Evolutionary conservation across 2,888 invertebrate species (phyloP).

Genomic region (Callyntrura guangdongensis): DNA sequence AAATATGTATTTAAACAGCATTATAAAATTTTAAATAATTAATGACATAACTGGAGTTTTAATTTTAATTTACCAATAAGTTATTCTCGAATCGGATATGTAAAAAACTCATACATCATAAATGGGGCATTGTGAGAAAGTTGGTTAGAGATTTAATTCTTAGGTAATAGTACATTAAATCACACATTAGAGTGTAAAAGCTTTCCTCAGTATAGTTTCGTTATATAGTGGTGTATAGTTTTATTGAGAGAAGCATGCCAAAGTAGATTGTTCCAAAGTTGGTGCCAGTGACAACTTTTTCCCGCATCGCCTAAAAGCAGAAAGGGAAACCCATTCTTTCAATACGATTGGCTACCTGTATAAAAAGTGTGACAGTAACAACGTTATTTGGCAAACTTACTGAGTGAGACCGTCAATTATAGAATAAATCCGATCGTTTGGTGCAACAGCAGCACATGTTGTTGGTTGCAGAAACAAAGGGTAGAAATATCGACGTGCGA

Average conservation of each 20-base stretch:
- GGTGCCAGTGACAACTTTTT: slow-evolving; percentile 55
- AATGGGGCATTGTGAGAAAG: no score
- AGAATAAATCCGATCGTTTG: slow-evolving; percentile 32
- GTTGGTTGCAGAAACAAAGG: slow-evolving; percentile 65
- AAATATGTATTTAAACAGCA: no score
- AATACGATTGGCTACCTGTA: background rate
- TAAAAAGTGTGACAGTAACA: background rate
- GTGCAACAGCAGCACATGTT: slow-evolving; percentile 62
- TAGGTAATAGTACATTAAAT: no score
- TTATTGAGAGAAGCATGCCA: slow-evolving; percentile 49
- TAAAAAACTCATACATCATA: no score
- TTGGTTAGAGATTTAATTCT: no score
- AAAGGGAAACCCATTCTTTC: background rate
- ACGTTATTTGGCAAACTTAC: slow-evolving; percentile 54
- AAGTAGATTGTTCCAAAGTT: slow-evolving; percentile 35
- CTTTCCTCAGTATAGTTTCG: no score
- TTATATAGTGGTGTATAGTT: background rate
- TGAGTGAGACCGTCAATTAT: slow-evolving; percentile 67
- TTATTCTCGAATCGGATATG: no score
- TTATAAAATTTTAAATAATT: no score
- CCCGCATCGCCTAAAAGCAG: slow-evolving; percentile 57
- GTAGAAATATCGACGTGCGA: slow-evolving; percentile 69
- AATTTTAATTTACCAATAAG: no score
- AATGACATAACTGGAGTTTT: no score
- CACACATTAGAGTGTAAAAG: no score